A percentile compares a stretch with the other conserved stretches of the same genome.
Conservation (phyloP, 1,140 invertebrate genomes). For the Apis mellifera region Amel_HAv3.1 CM009936.2:8798501-8799000, state of each 20-base stretch:
- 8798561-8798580: conserved; percentile 83
- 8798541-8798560: conserved; percentile 82
- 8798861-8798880: not conserved
- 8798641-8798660: not conserved
- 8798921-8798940: too few relatives aligned
- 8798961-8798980: too few relatives aligned
- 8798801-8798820: not conserved
- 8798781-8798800: not conserved
- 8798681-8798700: not conserved
- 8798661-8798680: not conserved
- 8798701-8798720: not conserved
- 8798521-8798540: conserved; percentile 82
- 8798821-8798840: not conserved
- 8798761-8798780: not conserved
- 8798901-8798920: too few relatives aligned
- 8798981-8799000: too few relatives aligned
- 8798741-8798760: not conserved
- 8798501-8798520: conserved; percentile 82
- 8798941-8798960: too few relatives aligned
- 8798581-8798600: conserved; percentile 58
- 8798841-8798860: not conserved
- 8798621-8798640: conserved; percentile 37
- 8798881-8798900: not conserved
- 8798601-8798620: conserved; percentile 45
- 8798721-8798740: conserved; percentile 25